Base-by-base conservation (phyloP, 2,113 vertebrate genomes). In the Chionodraco myersi region DNA sequence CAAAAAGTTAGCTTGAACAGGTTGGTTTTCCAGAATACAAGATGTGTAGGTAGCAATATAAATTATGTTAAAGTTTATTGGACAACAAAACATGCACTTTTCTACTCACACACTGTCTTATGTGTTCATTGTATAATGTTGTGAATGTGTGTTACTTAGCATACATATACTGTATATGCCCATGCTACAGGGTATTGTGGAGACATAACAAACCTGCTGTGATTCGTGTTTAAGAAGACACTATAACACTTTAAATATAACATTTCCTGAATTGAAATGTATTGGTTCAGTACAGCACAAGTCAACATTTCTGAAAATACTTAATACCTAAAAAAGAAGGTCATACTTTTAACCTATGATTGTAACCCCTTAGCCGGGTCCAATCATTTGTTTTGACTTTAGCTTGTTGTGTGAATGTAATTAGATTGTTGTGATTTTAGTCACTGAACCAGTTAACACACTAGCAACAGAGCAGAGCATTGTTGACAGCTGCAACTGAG, bases 1-100 rank as follows among this genome's bases (percentile, higher is more conserved):
- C 10, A 2, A 60, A 72, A 51, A 36, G 21, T 77, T 77, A 63
- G 47, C 49, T 10, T 72, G 62, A 57, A 79, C 56, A 79, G 57
- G 36, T 49, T 14, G 54, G 6, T 30, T 75, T 10, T 68, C 18
- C 16, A 83, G 57, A 68, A 82, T 65, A 45, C 18, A 58, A 52
- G 36, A 84, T 72, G 67, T 75, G 1, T 5, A 30, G 11, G 34
- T 26, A 61, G 36, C 12, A 41, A 62, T 30, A 49, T 77, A 23
- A 18, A 71, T 57, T 66, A 67, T 71, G 11, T 64, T 15, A 8
- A 68, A 59, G 16, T 64, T 41, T 49, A 51, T 57, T 75, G 36
- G 69, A 74, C 48, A 73, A 51, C 23, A 23, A 58, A 51, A 10
- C 1, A 34, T n/a, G 14, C 15, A 48, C 4, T 66, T 21, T 18